Evolutionary conservation across 2,888 invertebrate species (phyloP).

Genomic region (Eledona agricola): DNA sequence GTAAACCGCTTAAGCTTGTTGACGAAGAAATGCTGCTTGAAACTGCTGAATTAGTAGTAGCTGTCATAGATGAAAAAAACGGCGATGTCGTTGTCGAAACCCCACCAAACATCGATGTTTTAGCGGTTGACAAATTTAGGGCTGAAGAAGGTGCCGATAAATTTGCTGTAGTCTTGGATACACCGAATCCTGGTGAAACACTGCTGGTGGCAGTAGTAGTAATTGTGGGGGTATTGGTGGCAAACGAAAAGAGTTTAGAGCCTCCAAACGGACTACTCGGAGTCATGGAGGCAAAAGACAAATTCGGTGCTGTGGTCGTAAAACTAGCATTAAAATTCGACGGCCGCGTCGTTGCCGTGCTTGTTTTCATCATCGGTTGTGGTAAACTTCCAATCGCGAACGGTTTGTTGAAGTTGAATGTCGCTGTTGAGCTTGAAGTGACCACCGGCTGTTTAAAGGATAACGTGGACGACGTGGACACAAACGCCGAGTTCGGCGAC

Average conservation of each 20-base stretch:
- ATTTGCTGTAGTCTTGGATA: constrained; percentile 40
- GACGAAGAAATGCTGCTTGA: too few species aligned
- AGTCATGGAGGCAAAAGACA: background rate
- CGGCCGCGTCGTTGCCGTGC: background rate
- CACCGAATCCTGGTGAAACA: constrained; percentile 36
- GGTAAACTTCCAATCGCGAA: background rate
- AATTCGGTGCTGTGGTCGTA: background rate
- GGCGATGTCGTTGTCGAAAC: constrained; percentile 40
- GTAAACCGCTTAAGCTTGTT: too few species aligned
- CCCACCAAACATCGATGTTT: constrained; percentile 48
- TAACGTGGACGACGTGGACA: constrained; percentile 13
- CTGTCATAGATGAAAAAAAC: too few species aligned
- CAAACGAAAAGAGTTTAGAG: constrained; percentile 9
- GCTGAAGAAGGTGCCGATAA: constrained; percentile 16
- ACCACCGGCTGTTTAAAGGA: too few species aligned
- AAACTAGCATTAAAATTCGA: constrained; percentile 5
- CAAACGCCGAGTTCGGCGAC: constrained; percentile 35
- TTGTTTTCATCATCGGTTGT: too few species aligned
- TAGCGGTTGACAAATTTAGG: constrained; percentile 11
- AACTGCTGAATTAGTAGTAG: too few species aligned
- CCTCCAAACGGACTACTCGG: too few species aligned
- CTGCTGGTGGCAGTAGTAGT: constrained; percentile 29
- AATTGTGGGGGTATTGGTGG: constrained; percentile 20
- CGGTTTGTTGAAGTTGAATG: background rate
- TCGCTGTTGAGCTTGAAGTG: background rate